phyloP scores from a whole-genome alignment of 2,113 vertebrate species.

The Dolichallabes microphthalmus region DNA sequence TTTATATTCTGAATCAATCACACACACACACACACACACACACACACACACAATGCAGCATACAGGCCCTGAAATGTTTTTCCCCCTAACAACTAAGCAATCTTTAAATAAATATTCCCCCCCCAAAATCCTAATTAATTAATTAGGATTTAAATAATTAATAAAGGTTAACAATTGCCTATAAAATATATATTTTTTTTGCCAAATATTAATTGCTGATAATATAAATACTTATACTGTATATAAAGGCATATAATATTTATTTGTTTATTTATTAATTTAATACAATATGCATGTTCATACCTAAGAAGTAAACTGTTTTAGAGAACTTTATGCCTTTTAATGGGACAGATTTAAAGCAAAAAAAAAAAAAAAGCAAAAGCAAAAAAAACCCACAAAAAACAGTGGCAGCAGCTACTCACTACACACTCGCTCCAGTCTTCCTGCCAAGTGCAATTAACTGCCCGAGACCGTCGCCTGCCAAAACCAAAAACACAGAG shows the following conservation, averaged over 20 bases:
- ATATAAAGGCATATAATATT: neutral
- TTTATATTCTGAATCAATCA: slow-evolving; percentile 59
- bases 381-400: slow-evolving; percentile 20
- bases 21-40: slow-evolving; percentile 38
- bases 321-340: slow-evolving; percentile 20
- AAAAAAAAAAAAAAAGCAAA: neutral
- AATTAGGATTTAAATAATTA: neutral
- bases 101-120: neutral
- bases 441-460: slow-evolving; percentile 59
- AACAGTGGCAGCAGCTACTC: slow-evolving; percentile 34
- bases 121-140: neutral
- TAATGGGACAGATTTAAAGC: slow-evolving; percentile 35
- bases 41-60: neutral
- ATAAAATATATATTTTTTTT: neutral
- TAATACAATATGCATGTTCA: neutral
- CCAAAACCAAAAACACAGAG: slow-evolving; percentile 45
- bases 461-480: slow-evolving; percentile 50
- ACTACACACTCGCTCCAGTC: slow-evolving; percentile 29
- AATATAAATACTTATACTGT: neutral
- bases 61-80: slow-evolving; percentile 1
- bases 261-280: neutral
- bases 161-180: neutral
- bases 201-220: too few species aligned
- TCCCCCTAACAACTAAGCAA: neutral
- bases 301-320: slow-evolving; percentile 16